Conservation (phyloP, 2,797 vertebrate genomes). For the Spinus olivaceus region DNA sequence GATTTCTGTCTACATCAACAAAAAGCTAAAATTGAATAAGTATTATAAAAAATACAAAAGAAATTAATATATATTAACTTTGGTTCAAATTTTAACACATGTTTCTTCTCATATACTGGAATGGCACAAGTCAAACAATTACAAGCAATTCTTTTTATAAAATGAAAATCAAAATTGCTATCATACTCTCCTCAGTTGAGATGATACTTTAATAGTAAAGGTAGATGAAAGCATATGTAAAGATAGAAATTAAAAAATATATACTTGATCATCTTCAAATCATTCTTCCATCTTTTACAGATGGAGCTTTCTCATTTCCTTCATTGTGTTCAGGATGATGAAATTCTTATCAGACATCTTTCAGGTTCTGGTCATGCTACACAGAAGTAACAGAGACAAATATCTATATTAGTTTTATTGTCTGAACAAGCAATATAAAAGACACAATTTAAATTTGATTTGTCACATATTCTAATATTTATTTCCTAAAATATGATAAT, state of each 20-base stretch:
- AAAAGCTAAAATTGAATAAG: neutral
- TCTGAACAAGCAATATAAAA: neutral
- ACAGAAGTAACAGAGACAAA: neutral
- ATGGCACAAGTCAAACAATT: neutral
- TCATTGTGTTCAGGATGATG: neutral
- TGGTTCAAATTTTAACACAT: neutral
- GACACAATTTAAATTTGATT: neutral
- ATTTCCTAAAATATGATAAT: neutral
- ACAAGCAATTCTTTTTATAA: neutral
- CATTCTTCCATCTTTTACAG: neutral
- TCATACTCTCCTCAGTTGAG: neutral
- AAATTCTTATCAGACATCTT: neutral
- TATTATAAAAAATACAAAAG: neutral
- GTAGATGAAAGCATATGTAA: neutral
- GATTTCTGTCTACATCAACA: neutral
- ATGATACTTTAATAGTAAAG: neutral
- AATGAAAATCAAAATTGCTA: neutral
- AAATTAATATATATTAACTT: neutral
- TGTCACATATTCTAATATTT: neutral
- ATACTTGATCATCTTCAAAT: neutral
- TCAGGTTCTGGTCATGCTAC: neutral
- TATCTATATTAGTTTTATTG: neutral
- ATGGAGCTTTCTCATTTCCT: neutral
- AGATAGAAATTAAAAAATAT: neutral
- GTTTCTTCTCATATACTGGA: neutral